phyloP scores from a whole-genome alignment of 2,888 invertebrate genomes.

The Agrypnus murinus region DNA sequence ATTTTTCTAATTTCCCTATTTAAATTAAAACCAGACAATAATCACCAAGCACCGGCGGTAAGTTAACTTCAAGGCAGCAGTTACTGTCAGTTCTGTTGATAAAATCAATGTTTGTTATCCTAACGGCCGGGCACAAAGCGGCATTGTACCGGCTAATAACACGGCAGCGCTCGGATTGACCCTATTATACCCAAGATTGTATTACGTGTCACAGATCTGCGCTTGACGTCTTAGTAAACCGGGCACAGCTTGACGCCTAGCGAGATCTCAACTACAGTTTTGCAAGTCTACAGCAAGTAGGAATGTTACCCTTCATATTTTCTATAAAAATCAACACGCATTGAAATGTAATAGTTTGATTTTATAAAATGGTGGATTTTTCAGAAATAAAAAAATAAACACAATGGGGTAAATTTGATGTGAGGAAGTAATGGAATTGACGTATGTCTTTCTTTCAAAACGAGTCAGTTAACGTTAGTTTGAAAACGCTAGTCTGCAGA shows the following conservation, averaged over 20 bases:
- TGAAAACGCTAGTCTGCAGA: too few relatives aligned
- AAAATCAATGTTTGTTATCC: slow-evolving; percentile 67
- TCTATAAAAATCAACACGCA: slow-evolving; percentile 10
- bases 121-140: slow-evolving; percentile 61
- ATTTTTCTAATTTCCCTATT: too few relatives aligned
- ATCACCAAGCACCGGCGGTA: slow-evolving; percentile 1
- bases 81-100: slow-evolving; percentile 59
- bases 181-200: slow-evolving; percentile 70
- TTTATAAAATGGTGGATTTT: slow-evolving; percentile 8
- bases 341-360: slow-evolving; percentile 13
- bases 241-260: slow-evolving; percentile 63
- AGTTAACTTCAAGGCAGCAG: slow-evolving; percentile 42
- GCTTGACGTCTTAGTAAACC: slow-evolving; percentile 68
- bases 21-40: too few relatives aligned
- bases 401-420: too few relatives aligned
- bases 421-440: too few relatives aligned
- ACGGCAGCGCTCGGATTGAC: slow-evolving; percentile 66
- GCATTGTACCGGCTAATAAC: slow-evolving; percentile 67
- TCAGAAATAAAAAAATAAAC: too few relatives aligned
- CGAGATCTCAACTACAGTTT: slow-evolving; percentile 50
- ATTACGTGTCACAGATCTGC: slow-evolving; percentile 69
- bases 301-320: slow-evolving; percentile 38
- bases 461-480: too few relatives aligned
- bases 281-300: slow-evolving; percentile 31
- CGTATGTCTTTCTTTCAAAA: too few relatives aligned